Evolutionary conservation across 2,888 invertebrate species (phyloP).

Genomic region (Drosophila recens): DNA sequence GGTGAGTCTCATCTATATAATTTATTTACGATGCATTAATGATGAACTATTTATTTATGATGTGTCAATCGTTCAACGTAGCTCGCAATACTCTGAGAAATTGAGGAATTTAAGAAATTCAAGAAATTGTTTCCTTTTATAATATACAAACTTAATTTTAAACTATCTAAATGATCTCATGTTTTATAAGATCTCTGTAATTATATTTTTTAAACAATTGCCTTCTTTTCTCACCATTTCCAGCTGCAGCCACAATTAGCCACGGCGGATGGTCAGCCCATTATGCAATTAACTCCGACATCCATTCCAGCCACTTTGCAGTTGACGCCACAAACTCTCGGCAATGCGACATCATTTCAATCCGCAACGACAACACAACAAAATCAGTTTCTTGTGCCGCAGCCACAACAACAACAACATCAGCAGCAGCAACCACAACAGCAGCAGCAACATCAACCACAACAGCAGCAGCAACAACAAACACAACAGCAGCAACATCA

Average conservation of each 20-base stretch:
- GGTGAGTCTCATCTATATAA: constrained; percentile 49
- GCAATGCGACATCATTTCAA: constrained; percentile 69
- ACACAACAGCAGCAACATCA: constrained; percentile 26
- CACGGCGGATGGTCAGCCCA: constrained; percentile 85
- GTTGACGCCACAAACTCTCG: constrained; percentile 78
- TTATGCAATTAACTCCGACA: constrained; percentile 84
- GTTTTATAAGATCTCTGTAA: too few relatives aligned
- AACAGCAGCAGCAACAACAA: constrained; percentile 21
- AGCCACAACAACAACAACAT: constrained; percentile 32
- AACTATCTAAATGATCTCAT: too few relatives aligned
- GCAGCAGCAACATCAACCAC: constrained; percentile 52
- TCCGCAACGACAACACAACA: constrained; percentile 41
- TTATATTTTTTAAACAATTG: not conserved
- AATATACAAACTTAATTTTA: too few relatives aligned
- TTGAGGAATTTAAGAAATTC: too few relatives aligned
- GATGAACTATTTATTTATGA: not conserved
- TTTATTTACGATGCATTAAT: not conserved
- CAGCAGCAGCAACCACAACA: constrained; percentile 43
- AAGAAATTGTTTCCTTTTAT: too few relatives aligned
- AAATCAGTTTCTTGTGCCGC: constrained; percentile 33
- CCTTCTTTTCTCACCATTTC: constrained; percentile 5
- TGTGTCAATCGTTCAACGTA: too few relatives aligned
- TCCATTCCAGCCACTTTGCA: constrained; percentile 85
- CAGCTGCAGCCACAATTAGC: constrained; percentile 84
- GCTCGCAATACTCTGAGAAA: too few relatives aligned